phyloP scores from a whole-genome alignment of 2,113 vertebrate genomes.

The Ciconia stormi region DNA sequence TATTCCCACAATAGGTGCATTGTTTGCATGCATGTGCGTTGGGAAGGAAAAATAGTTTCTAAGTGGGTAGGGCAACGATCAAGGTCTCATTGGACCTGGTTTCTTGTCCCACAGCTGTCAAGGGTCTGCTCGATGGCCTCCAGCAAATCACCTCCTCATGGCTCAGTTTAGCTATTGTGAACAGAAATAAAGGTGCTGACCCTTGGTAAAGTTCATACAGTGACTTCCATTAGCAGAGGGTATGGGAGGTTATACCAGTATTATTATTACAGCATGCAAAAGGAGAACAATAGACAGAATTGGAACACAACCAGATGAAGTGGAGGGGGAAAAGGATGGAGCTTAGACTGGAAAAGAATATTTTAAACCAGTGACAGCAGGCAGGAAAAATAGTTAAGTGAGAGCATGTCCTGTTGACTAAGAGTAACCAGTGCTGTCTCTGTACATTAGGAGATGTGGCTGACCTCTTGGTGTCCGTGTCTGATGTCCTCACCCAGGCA shows the following conservation, averaged over 20 bases:
- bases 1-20: not conserved
- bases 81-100: not conserved
- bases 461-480: not conserved
- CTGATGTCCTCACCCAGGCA: not conserved
- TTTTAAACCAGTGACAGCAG: not conserved
- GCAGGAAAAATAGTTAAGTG: not conserved
- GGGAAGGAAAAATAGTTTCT: not conserved
- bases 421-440: not conserved
- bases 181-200: not conserved
- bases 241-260: not conserved
- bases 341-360: not conserved
- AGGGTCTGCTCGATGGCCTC: not conserved
- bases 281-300: not conserved
- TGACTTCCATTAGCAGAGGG: not conserved
- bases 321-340: not conserved
- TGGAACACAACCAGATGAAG: not conserved
- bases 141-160: not conserved
- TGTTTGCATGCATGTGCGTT: not conserved
- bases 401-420: not conserved
- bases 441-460: not conserved
- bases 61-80: not conserved
- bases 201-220: not conserved
- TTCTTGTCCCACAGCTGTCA: not conserved
- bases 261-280: not conserved
- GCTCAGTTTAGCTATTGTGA: not conserved